Base-by-base conservation (phyloP, 2,113 vertebrate species). In the Zosterops borbonicus region DNA sequence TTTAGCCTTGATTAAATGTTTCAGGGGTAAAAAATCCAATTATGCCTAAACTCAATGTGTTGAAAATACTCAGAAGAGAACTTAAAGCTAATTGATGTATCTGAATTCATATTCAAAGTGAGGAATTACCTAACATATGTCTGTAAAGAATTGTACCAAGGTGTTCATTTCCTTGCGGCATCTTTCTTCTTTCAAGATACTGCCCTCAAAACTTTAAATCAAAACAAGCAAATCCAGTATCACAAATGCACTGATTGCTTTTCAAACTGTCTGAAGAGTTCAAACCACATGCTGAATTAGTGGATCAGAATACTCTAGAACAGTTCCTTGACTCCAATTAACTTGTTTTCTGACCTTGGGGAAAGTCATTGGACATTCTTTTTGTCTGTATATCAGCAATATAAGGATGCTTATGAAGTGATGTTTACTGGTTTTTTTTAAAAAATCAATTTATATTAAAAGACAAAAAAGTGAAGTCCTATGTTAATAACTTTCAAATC, bases 1-100 rank as follows among this genome's bases (percentile, higher is more conserved):
- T 97, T 96, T 93, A 82, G 90, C 27, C 60, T 95, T 97, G 94
- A 97, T 97, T 95, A 94, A 95, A 55, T 95, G 69, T 95, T 96
- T 92, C 69, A 46, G 64, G 68, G 76, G 39, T 93, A 93, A 88
- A 82, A 76, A 96, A 96, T 96, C 82, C 87, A 97, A 94, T 97
- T 96, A 97, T 92, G 35, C 39, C 83, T 87, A 90, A 96, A 96
- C 47, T 92, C 39, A 91, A 23, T 84, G 75, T 42, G 84, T 77
- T 97, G 87, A 95, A 97, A 96, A 95, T 97, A 96, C 88, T 74
- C 60, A 80, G 86, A 94, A 93, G 84, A 83, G 73, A 96, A 83
- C 70, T 89, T 95, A 95, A 91, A 90, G 87, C 49, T 89, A 83
- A 94, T 91, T 95, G 89, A 93, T 92, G 65, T 90, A 74, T 95